phyloP scores from a whole-genome alignment of 2,113 vertebrate species.

The Microcebus murinus region DNA sequence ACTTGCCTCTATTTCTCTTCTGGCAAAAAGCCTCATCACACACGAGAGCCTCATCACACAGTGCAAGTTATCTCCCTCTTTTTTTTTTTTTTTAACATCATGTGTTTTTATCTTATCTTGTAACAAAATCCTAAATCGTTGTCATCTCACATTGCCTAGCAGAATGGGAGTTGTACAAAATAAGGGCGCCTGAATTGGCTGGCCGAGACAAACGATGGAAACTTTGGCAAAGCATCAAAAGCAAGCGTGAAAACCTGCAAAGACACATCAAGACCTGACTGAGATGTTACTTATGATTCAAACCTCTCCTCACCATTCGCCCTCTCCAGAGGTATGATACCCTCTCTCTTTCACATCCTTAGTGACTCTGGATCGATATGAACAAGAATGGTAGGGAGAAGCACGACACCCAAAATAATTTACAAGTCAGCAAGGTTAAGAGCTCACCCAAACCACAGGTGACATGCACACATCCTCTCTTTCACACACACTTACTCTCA shows the following conservation, averaged over 20 bases:
- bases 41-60: background rate
- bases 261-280: background rate
- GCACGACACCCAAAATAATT: background rate
- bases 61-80: background rate
- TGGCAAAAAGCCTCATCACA: background rate
- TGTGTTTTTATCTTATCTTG: background rate
- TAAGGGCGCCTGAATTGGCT: background rate
- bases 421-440: background rate
- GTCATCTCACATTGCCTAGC: background rate
- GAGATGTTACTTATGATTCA: background rate
- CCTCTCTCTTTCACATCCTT: background rate
- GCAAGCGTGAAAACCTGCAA: background rate
- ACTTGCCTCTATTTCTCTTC: background rate
- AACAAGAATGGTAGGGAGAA: background rate
- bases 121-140: background rate
- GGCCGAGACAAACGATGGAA: background rate
- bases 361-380: background rate
- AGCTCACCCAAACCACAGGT: rapidly evolving
- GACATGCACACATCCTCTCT: background rate
- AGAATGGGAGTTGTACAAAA: background rate
- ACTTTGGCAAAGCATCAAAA: background rate
- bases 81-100: background rate
- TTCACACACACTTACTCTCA: too few species aligned
- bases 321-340: background rate
- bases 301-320: background rate